Percentiles rank a stretch among this genome's conserved stretches.
Evolutionary conservation across 35 echinoderm and acorn worm genomes (phyloP).

Genomic region (Nesometra sesokonis): DNA sequence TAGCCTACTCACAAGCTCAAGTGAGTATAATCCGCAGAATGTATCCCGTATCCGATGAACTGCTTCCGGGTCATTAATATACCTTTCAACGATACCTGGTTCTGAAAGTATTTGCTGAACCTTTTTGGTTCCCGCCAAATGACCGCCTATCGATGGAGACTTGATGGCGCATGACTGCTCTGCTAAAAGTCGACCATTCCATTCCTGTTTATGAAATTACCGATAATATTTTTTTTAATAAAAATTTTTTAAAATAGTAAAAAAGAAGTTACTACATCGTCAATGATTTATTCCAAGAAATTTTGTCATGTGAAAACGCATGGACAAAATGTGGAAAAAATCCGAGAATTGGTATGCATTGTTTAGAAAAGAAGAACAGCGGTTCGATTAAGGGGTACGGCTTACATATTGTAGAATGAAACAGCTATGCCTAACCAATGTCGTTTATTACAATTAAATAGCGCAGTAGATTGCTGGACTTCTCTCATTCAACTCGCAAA

Average conservation of each 20-base stretch:
- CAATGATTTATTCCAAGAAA: too few relatives aligned
- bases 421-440: too few relatives aligned
- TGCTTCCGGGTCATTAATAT: constrained; percentile 17
- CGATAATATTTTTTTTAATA: background rate
- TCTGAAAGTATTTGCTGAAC: constrained; percentile 71
- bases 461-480: too few relatives aligned
- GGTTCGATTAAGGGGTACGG: too few relatives aligned
- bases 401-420: too few relatives aligned
- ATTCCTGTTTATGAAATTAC: constrained; percentile 25
- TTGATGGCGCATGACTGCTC: constrained; percentile 49
- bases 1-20: constrained; percentile 39
- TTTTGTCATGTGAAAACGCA: too few relatives aligned
- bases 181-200: constrained; percentile 26
- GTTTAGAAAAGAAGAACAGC: too few relatives aligned
- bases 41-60: constrained; percentile 43
- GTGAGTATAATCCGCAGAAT: constrained; percentile 49
- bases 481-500: too few relatives aligned
- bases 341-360: too few relatives aligned
- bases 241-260: background rate
- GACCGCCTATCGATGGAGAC: constrained; percentile 48
- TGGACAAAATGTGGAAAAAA: too few relatives aligned
- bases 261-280: background rate
- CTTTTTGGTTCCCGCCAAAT: constrained; percentile 68
- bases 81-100: constrained; percentile 63
- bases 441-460: too few relatives aligned